Conservation (phyloP, 2,113 vertebrate species). For the Ptilonorhynchus violaceus region DNA sequence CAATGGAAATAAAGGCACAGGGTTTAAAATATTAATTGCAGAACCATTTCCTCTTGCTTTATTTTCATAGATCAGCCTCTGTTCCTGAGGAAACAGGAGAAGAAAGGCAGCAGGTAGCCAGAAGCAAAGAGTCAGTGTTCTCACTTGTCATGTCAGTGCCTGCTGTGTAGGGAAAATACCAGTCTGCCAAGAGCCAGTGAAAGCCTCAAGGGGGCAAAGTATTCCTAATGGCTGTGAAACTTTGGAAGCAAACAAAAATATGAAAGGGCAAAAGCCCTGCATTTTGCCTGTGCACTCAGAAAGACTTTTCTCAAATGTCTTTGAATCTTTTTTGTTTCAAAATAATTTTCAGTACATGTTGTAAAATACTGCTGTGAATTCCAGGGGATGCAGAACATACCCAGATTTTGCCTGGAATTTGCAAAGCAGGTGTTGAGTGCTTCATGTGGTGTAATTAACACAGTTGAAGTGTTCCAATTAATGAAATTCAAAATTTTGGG, state of each 20-base stretch:
- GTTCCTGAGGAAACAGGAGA: conserved; percentile 2
- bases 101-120: conserved; percentile 47
- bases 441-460: neutral
- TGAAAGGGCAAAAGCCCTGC: neutral
- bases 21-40: conserved; percentile 37
- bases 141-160: conserved; percentile 44
- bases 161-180: conserved; percentile 4
- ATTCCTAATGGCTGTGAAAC: neutral
- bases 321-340: neutral
- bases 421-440: neutral
- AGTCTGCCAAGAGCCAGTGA: conserved; percentile 3
- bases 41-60: neutral
- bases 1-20: neutral
- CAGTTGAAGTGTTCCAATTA: neutral
- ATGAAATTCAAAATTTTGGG: neutral
- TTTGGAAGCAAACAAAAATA: neutral
- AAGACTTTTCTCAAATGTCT: neutral
- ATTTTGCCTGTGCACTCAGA: neutral
- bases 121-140: neutral
- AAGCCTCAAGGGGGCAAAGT: conserved; percentile 27
- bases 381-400: neutral
- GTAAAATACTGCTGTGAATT: neutral
- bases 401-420: neutral
- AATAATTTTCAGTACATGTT: neutral
- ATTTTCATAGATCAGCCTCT: neutral